Conservation (phyloP, 2,888 invertebrate species). For the Argynnis bischoffii region DNA sequence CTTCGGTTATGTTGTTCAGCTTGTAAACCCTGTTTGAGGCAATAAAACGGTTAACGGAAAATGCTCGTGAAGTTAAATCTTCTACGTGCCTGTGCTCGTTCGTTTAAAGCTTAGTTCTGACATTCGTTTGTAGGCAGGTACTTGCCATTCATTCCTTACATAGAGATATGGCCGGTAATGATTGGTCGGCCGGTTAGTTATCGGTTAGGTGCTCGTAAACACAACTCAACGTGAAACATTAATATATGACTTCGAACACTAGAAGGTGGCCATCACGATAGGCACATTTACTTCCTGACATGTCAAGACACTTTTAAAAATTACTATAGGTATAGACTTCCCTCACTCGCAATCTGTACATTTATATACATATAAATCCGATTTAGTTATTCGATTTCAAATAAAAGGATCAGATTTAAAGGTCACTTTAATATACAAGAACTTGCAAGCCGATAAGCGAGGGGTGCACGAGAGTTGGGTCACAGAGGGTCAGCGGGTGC, state of each 20-base stretch:
- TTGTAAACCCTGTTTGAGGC: conserved; percentile 55
- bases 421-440: conserved; percentile 27
- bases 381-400: conserved; percentile 25
- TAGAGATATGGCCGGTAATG: conserved; percentile 78
- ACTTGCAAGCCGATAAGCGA: conserved; percentile 37
- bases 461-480: conserved; percentile 57
- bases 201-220: conserved; percentile 78
- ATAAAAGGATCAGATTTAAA: conserved; percentile 27
- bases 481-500: conserved; percentile 63
- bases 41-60: conserved; percentile 65
- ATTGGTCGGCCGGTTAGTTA: conserved; percentile 68
- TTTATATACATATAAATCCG: conserved; percentile 29
- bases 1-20: conserved; percentile 49
- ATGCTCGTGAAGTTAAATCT: conserved; percentile 57
- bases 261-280: conserved; percentile 70
- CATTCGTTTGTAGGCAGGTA: conserved; percentile 70
- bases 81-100: conserved; percentile 67
- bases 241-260: conserved; percentile 70
- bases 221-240: conserved; percentile 70
- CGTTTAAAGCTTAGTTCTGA: conserved; percentile 66
- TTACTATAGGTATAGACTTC: not conserved
- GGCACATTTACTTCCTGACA: conserved; percentile 64
- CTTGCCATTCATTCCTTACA: conserved; percentile 76
- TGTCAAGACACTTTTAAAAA: conserved; percentile 46
- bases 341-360: not conserved